phyloP scores from a whole-genome alignment of 2,113 vertebrate species.

The Pachypanchax playfairii region DNA sequence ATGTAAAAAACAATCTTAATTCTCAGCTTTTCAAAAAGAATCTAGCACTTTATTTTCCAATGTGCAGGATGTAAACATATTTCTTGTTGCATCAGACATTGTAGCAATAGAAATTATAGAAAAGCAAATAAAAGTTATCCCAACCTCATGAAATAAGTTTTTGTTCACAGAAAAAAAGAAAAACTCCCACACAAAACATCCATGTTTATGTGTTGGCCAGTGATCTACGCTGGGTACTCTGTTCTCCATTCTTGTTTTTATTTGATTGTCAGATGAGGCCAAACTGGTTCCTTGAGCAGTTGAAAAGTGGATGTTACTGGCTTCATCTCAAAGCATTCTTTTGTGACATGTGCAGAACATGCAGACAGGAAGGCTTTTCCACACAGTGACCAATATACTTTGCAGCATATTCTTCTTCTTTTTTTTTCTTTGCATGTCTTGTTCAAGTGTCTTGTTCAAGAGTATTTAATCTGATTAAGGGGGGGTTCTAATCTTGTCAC shows the following conservation, averaged over 20 bases:
- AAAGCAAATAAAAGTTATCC: no score
- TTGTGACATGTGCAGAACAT: constrained; percentile 68
- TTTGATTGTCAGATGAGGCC: constrained; percentile 28
- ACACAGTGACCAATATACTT: constrained; percentile 57
- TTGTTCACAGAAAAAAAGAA: not conserved
- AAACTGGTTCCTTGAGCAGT: constrained; percentile 39
- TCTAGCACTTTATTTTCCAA: no score
- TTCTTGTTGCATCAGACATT: no score
- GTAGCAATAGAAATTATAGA: no score
- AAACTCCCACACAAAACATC: not conserved
- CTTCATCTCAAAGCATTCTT: constrained; percentile 69
- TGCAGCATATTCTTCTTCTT: constrained; percentile 28
- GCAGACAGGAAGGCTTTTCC: constrained; percentile 45
- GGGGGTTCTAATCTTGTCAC: not conserved
- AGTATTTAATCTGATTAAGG: not conserved
- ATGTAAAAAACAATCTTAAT: no score
- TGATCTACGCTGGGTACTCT: not conserved
- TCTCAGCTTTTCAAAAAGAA: no score
- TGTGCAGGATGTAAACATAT: no score
- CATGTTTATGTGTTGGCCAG: not conserved
- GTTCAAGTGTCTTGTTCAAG: constrained; percentile 1
- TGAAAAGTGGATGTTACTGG: constrained; percentile 50
- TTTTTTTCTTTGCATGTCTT: constrained; percentile 2
- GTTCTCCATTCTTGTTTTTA: constrained; percentile 13
- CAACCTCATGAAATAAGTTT: no score